Conservation (phyloP, 2,888 invertebrate genomes). For the Coleophora deauratella region DNA sequence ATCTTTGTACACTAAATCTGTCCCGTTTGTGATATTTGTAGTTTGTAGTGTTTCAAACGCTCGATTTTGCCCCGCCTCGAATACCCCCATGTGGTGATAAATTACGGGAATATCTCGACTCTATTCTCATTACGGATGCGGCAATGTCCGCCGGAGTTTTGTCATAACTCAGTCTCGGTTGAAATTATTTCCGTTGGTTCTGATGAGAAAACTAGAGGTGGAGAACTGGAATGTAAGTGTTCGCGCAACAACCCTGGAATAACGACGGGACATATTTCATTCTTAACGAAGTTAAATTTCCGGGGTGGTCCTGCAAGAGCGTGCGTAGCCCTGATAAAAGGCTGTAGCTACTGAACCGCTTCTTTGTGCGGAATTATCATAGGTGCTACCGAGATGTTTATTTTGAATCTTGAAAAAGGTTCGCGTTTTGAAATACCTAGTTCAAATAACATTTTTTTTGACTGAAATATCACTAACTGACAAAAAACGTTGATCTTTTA, state of each 20-base stretch:
- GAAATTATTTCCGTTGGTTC: conserved; percentile 71
- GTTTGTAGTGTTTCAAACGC: conserved; percentile 28
- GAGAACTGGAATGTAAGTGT: conserved; percentile 67
- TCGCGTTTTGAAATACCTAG: no score
- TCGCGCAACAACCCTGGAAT: conserved; percentile 69
- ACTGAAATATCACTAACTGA: no score
- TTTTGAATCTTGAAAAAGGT: conserved; percentile 38
- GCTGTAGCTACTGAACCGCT: conserved; percentile 50
- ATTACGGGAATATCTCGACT: conserved; percentile 67
- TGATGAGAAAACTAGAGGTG: conserved; percentile 73
- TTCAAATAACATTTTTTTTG: no score
- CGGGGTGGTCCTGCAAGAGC: conserved; percentile 63
- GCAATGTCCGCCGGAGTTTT: conserved; percentile 72
- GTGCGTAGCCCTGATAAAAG: conserved; percentile 70
- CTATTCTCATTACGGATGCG: conserved; percentile 72
- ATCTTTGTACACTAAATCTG: conserved; percentile 15
- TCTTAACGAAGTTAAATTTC: conserved; percentile 74
- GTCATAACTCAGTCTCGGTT: conserved; percentile 74
- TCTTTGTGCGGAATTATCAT: conserved; percentile 26
- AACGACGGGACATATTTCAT: conserved; percentile 71
- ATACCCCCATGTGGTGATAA: conserved; percentile 61
- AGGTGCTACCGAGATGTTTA: conserved; percentile 26
- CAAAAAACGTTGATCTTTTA: no score
- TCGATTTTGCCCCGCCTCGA: conserved; percentile 39
- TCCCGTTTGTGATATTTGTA: conserved; percentile 20